Evolutionary conservation across 1,140 invertebrate genomes (phyloP), one percentile per base, ranked within the genome.

Genomic region (Lordiphosa mommai): DNA sequence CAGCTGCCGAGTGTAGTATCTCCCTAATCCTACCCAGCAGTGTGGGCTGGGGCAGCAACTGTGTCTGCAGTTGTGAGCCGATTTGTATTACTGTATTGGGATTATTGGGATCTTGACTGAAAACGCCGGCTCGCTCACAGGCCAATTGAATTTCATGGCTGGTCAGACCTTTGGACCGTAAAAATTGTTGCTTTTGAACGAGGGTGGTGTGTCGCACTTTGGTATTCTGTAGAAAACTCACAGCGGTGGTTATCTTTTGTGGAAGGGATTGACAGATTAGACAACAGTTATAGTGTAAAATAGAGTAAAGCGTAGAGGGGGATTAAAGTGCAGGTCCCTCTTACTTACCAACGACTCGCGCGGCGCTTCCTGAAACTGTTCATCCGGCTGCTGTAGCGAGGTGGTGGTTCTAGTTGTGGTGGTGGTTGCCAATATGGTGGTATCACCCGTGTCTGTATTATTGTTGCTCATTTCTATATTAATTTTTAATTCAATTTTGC

Each of bases 191-290:
- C 80, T 95, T 96, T 71, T 95, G 93, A 40, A 92, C 90, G 29
- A 94, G 72, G 0, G 95, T 93, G 85, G 93, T 95, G 49, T 91
- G 89, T 34, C 92, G 91, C 2, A 97, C 94, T 88, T 94, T 95
- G 23, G 94, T 94, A 90, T 97, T 96, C 88, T 94, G 92, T 29
- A 97, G 89, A 90, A 97, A 97, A 73, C 94, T 95, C 6, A 96
- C 93, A 27, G 96, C 96, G 17, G 95, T 96, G 52, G 92, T 92
- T 49, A 97, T 92, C 95, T 95, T 88, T 4, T n/a, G 12, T 7
- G 27, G 37, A 32, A 47, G 36, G 36, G 23, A 29, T 46, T 68
- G 61, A 67, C 9, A 72, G 70, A 80, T 74, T 61, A 68, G 60
- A 51, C 40, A 76, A 47, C 40, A 58, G 29, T 58, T 40, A 46